Base-by-base conservation (phyloP, 2,797 vertebrate genomes). In the Darevskia mixta region DNA sequence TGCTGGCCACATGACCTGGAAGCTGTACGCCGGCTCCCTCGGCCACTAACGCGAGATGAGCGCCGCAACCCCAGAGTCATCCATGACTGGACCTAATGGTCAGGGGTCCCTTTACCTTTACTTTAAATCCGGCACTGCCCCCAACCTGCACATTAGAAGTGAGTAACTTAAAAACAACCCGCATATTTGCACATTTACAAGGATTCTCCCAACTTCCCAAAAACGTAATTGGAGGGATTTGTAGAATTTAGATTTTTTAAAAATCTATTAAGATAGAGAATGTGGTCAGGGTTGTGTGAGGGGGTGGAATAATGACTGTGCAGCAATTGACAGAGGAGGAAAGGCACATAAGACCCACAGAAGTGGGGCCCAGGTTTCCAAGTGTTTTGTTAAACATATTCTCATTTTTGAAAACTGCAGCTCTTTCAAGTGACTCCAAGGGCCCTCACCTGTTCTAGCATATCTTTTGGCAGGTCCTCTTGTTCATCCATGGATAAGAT, bases 401-500 rank as follows among this genome's bases (percentile, higher is more conserved):
- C 1, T 64, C 32, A 13, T 82, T 15, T 67, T n/a, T 2, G 20
- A 5, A 66, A 38, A 15, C 10, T 13, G 2, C 13, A 20, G 13
- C 32, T 49, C 11, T 41, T 11, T 49, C 8, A 35, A 4, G 35
- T 23, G 41, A 29, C 15, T 35, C 27, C 0, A 55, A 5, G 64
- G 43, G 61, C 55, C 71, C 61, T 90, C 90, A 99, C 99, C 98
- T 99, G 99, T 95, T 99, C 99, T 95, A 99, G 95, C 99, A 99
- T 99, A 95, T 99, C 99, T 95, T 99, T 99, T 0, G 99, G 98
- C 79, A 99, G 98, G 94, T 99, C 99, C 93, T 99, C 99, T 90
- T 99, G 99, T 88, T 99, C 99, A 0, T 99, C 99, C 99, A 99
- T 99, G 0, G 98, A 98, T 90, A 99, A 95, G 95, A 99, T 99